A percentile compares a stretch with the other conserved stretches of the same genome.
Conservation (phyloP, 2,113 vertebrate species). For the Hippotragus niger region DNA sequence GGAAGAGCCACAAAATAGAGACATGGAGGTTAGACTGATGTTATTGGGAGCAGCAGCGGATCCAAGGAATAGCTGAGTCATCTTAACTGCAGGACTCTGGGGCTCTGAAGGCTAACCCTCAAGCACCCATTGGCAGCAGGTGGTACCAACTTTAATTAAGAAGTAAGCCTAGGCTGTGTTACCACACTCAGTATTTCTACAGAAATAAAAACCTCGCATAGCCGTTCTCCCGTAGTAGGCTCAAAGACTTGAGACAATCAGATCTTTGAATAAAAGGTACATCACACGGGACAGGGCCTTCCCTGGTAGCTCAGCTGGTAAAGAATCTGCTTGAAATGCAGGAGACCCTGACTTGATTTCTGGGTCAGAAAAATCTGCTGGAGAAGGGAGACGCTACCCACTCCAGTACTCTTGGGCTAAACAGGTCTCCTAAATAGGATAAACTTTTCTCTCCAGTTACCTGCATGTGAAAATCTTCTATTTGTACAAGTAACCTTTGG, state of each 20-base stretch:
- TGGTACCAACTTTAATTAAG: not conserved
- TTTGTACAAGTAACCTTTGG: not conserved
- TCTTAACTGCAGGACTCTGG: not conserved
- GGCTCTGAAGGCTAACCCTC: not conserved
- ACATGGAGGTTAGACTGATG: not conserved
- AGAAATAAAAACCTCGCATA: not conserved
- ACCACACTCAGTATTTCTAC: not conserved
- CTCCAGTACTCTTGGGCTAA: not conserved
- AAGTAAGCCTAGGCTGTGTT: not conserved
- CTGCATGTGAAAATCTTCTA: not conserved
- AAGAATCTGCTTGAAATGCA: not conserved
- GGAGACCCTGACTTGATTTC: not conserved
- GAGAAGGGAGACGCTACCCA: not conserved
- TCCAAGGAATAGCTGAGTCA: not conserved
- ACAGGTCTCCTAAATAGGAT: not conserved
- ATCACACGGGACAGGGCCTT: not conserved
- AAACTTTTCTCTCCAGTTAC: not conserved
- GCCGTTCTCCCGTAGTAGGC: not conserved
- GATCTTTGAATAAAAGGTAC: not conserved
- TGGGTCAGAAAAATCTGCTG: not conserved
- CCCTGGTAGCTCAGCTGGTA: not conserved
- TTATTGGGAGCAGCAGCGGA: not conserved
- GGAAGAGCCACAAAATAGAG: not conserved
- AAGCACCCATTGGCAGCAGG: fast-evolving
- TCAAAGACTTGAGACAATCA: not conserved